phyloP scores from a whole-genome alignment of 2,888 invertebrate genomes.

The Erebia aethiops region DNA sequence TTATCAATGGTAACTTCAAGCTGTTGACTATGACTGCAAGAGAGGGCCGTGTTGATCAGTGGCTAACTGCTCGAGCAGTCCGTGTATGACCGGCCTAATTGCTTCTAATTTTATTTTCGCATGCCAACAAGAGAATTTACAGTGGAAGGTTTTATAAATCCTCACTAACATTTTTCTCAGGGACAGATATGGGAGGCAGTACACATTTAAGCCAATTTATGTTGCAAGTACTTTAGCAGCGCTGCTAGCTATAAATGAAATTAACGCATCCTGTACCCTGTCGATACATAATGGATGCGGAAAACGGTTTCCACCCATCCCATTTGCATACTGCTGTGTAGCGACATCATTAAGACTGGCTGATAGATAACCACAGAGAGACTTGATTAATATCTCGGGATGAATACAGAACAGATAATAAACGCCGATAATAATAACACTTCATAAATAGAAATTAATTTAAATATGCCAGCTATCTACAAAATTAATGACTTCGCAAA shows the following conservation, averaged over 20 bases:
- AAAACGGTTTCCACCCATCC: slow-evolving; percentile 45
- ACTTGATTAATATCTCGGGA: slow-evolving; percentile 15
- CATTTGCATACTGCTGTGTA: slow-evolving; percentile 51
- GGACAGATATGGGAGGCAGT: not conserved
- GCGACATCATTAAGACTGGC: slow-evolving; percentile 25
- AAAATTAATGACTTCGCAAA: not conserved
- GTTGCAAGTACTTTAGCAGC: slow-evolving; percentile 1
- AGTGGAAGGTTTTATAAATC: too few species aligned
- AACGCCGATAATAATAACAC: not conserved
- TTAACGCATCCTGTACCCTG: slow-evolving; percentile 51
- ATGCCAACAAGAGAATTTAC: too few species aligned
- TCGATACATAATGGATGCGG: slow-evolving; percentile 44
- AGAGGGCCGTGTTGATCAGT: too few species aligned
- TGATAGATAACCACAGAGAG: slow-evolving; percentile 17
- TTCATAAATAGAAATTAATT: slow-evolving; percentile 8
- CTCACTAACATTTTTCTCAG: too few species aligned
- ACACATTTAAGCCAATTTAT: not conserved
- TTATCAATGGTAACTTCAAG: too few species aligned
- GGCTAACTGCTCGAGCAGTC: too few species aligned
- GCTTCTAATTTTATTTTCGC: too few species aligned
- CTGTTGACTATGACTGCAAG: too few species aligned
- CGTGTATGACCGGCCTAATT: too few species aligned
- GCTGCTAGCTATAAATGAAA: slow-evolving; percentile 50
- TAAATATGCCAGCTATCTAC: not conserved
- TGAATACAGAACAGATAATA: not conserved